phyloP scores from a whole-genome alignment of 2,797 vertebrate species.

The Propithecus deckenii region DNA sequence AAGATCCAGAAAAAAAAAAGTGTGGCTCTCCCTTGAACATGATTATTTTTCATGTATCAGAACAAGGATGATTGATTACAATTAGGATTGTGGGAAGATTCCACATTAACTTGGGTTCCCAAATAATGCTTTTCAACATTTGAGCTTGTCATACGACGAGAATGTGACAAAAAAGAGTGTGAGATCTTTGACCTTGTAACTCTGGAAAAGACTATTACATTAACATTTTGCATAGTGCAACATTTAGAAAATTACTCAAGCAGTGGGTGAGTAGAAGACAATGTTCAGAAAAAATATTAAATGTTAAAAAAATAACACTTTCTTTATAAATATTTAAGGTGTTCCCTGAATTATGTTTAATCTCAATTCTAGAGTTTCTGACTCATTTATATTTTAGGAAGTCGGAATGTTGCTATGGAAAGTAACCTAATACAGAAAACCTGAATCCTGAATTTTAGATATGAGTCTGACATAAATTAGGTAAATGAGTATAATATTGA shows the following conservation, averaged over 20 bases:
- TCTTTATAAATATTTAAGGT: not conserved
- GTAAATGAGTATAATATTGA: not conserved
- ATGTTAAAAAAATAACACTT: not conserved
- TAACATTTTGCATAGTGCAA: not conserved
- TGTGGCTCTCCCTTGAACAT: not conserved
- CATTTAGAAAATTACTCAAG: not conserved
- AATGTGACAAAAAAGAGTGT: not conserved
- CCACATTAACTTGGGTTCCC: not conserved
- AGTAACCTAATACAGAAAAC: not conserved
- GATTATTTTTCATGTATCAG: not conserved
- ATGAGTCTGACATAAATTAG: not conserved
- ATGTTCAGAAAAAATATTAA: not conserved
- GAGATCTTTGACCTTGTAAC: not conserved
- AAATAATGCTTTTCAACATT: not conserved
- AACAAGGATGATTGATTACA: not conserved
- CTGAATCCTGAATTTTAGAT: not conserved
- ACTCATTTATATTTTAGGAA: slow-evolving; percentile 21
- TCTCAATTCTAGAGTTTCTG: not conserved
- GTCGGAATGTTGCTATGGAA: not conserved
- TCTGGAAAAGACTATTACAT: not conserved
- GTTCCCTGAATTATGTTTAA: not conserved
- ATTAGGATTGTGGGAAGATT: not conserved
- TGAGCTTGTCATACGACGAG: not conserved
- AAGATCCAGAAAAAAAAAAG: not conserved
- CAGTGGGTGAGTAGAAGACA: not conserved